Base-by-base conservation (phyloP, 2,797 vertebrate genomes). In the Lateolabrax maculatus region DNA sequence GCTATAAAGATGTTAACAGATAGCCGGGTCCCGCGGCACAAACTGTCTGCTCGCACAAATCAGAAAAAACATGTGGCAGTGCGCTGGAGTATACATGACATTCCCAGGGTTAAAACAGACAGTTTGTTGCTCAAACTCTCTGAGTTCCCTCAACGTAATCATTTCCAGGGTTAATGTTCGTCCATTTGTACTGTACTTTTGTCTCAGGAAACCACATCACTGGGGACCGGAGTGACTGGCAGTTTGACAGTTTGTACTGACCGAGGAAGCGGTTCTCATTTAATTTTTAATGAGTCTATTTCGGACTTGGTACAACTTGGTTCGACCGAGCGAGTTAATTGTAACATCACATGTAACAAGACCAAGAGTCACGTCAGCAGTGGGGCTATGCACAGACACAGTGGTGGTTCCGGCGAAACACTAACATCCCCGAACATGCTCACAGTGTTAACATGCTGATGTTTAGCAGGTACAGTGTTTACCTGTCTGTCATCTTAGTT, bases 1-100 rank as follows among this genome's bases (percentile, higher is more conserved):
- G 58, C 82, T 23, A 67, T 90, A 87, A 91, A 91, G 77, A 92
- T 68, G 87, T 72, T 27, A 84, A 70, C 73, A 60, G 89, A 90
- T 77, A 56, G 62, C 68, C 25, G 37, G 12, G 29, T 73, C 63
- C 27, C 62, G 44, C 6, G 0, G 37, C 36, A 53, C 71, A 74
- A 57, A 71, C 73, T 51, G 71, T 48, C 27, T n/a, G 21, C 12
- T 57, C 23, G 44, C 23, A 71, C 55, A 71, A 69, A 75, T 64
- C 84, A 90, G 76, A 62, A 81, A 65, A 88, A 90, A 81, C 86
- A 90, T 71, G 75, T 90, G 92, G 80, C 51, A 79, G 44, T 11
- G 44, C 1, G 46, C 65, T 16, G 19, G 37, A 69, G 25, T 6
- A 36, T 19, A 53, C 25, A 4, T 19, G 6, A 11, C 65, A 57